Evolutionary conservation across 2,888 invertebrate genomes (phyloP), one percentile per base, ranked within the genome.

Genomic region (Scaptomyza parva): DNA sequence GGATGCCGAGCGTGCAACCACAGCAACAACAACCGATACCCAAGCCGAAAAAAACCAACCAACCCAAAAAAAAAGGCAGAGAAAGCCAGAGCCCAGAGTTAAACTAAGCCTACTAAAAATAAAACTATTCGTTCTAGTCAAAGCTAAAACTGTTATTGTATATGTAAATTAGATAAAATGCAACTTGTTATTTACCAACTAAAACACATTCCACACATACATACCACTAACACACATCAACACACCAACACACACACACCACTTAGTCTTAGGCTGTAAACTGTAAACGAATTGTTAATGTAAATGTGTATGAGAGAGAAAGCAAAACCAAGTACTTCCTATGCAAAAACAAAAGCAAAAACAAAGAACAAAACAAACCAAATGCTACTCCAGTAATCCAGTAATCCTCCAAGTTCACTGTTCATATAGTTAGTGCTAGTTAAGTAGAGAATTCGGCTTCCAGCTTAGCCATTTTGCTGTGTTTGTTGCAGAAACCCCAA

Each of bases 141-240:
- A 79, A 72, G 75, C 66, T 61, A 60, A 78, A 78, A 76, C 69
- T 82, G 86, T 85, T 81, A 85, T 64, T 85, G 73, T 83, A 83
- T 69, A 70, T 83, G 86, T 83, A 82, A 82, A 83, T 85, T 83
- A 83, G 82, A 59, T 2, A 51, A 58, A 77, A 78, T 76, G 76
- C 78, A 87, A 82, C 67, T 87, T 87, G 86, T 85, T 87, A 85
- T 71, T 55, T 74, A 71, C 43, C 72, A 76, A 71, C 58, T 53
- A 67, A 70, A 66, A 51, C 37, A 78, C 60, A 74, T 30, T 24
- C 35, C 45, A 57, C 55, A 74, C 41, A 63, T 26, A 24, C 24
- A 24, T n/a, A n/a, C 0, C 12, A 30, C 30, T 48, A 8, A 63
- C 39, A 53, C 22, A 45, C 41, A 6, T 59, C 6, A 30, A 26